Evolutionary conservation across 2,113 vertebrate genomes (phyloP).

Genomic region (Gopherus flavomarginatus): DNA sequence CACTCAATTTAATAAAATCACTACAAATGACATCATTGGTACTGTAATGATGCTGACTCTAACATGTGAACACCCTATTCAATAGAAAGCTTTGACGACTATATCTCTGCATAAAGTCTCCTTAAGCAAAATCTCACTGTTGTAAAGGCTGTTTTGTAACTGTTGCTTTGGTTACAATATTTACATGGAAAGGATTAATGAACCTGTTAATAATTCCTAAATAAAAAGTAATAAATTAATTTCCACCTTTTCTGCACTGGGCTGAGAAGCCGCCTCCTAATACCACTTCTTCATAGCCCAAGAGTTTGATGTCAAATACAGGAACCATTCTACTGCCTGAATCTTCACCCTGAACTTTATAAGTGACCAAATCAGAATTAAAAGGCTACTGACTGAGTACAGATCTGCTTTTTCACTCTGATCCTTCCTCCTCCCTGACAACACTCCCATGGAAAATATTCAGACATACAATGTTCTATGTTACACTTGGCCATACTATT

Average conservation of each 20-base stretch:
- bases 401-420: background rate
- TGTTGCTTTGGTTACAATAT: background rate
- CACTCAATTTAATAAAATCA: background rate
- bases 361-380: slow-evolving; percentile 17
- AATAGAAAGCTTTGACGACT: background rate
- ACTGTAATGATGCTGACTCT: background rate
- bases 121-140: background rate
- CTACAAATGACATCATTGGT: background rate
- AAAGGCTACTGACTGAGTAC: slow-evolving; percentile 34
- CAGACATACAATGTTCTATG: fast-evolving
- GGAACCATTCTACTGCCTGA: slow-evolving; percentile 24
- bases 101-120: background rate
- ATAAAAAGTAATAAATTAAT: background rate
- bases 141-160: background rate
- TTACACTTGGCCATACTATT: background rate
- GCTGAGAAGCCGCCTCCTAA: slow-evolving; percentile 36
- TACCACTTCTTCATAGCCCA: slow-evolving; percentile 25
- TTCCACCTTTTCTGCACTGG: background rate
- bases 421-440: background rate
- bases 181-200: background rate
- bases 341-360: background rate
- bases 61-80: background rate
- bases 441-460: background rate
- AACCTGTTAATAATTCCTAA: background rate
- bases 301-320: slow-evolving; percentile 42